These are phyloP conservation scores for Odontomachus brunneus DNA, from an alignment of 1,140 invertebrate species.

Conservation along the genomic window DNA sequence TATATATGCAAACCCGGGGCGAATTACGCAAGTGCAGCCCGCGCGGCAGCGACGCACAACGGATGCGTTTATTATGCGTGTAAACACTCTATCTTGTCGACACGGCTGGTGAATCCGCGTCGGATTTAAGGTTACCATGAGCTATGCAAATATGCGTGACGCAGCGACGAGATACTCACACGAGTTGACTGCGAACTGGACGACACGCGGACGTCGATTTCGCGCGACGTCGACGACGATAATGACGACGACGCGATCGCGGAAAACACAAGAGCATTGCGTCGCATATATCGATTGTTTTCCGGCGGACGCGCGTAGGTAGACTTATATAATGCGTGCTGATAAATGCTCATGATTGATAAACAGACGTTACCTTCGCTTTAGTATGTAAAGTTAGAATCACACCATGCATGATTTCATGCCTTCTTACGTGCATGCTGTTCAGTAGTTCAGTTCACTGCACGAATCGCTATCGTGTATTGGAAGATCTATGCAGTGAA, in stretches of 20 bases:
- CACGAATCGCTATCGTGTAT: no score
- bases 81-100: slow-evolving; percentile 6
- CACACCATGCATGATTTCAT: no score
- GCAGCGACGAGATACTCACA: not conserved
- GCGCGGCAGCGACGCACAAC: not conserved
- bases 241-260: not conserved
- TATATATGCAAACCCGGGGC: not conserved
- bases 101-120: not conserved
- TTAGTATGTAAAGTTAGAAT: no score
- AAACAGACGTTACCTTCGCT: no score
- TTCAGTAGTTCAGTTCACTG: no score
- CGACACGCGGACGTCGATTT: not conserved
- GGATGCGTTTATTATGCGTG: not conserved
- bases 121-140: not conserved
- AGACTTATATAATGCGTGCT: not conserved
- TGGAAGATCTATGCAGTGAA: no score
- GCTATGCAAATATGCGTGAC: not conserved
- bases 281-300: slow-evolving; percentile 18
- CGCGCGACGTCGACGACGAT: not conserved
- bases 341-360: not conserved
- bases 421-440: no score
- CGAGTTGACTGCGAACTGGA: not conserved
- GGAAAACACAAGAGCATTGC: not conserved
- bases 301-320: not conserved
- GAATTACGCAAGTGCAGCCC: slow-evolving; percentile 33